phyloP scores from a whole-genome alignment of 1,140 invertebrate genomes.

The Dermatophagoides farinae region DNA sequence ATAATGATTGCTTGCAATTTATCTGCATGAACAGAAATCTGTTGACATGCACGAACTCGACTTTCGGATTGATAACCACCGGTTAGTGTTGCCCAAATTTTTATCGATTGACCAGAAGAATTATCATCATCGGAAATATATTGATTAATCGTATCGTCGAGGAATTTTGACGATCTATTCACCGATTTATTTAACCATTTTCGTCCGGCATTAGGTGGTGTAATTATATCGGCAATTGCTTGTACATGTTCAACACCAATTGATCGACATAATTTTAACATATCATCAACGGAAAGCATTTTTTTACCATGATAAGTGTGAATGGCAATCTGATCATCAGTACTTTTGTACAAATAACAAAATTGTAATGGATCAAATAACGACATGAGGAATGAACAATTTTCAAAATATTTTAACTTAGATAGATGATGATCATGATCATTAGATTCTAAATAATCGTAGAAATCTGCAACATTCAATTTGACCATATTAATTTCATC shows the following conservation, averaged over 20 bases:
- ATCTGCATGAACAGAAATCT: background rate
- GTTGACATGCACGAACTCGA: background rate
- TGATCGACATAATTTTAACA: background rate
- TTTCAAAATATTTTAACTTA: background rate
- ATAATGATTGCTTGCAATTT: background rate
- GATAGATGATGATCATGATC: background rate
- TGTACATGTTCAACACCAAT: background rate
- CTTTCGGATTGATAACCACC: background rate
- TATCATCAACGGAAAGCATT: background rate
- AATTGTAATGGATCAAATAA: background rate
- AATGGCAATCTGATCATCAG: background rate
- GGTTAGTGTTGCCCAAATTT: background rate
- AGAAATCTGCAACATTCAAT: background rate
- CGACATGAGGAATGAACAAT: background rate
- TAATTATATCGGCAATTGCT: background rate
- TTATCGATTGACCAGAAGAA: background rate
- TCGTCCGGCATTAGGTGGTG: background rate
- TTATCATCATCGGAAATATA: background rate
- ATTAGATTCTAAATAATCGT: background rate
- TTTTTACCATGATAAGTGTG: background rate
- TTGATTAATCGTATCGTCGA: background rate
- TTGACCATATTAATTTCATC: background rate
- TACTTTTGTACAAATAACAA: background rate
- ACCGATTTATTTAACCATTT: constrained; percentile 1
- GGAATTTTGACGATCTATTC: background rate